Base-by-base conservation (phyloP, 2,888 invertebrate species). In the Trichogramma evanescens region DNA sequence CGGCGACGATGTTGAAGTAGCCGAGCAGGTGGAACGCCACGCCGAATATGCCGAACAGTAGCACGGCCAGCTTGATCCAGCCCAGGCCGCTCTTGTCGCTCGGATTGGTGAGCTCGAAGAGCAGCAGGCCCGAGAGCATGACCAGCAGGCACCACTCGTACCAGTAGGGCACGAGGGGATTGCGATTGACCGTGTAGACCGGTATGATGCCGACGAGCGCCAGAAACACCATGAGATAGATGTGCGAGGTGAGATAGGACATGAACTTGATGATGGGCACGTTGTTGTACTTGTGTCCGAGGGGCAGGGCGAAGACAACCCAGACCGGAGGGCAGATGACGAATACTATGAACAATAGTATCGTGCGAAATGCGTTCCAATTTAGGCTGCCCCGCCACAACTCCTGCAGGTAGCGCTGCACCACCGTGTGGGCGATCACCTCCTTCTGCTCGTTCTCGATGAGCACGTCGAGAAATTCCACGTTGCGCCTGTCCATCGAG, bases 261-360 rank as follows among this genome's bases (percentile, higher is more conserved):
- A 98, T 97, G 81, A 99, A 99, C 81, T 99, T 99, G 74, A 99
- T 96, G 74, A 99, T 97, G 61, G 99, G 99, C 72, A 98, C 94
- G 83, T 96, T 94, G 83, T 95, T 93, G 81, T 92, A 95, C 80
- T 91, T 91, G 82, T 95, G 95, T 49, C 93, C 93, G 74, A 96
- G 81, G 56, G 97, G 97, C 75, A 97, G 86, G 65, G 96, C 95
- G 78, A 97, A 94, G 54, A 91, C 89, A 68, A 97, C 82, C 97
- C 97, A 99, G 43, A 98, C 89, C 5, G 97, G 94, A 46, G 99
- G 99, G 75, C 94, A 94, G 58, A 95, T 81, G 72, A 98, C 87
- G 77, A 98, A 93, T 68, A 91, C 86, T 73, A 96, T 86, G 79
- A 99, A 91, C 74, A 99, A 86, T 66, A 96, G 84, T 78, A 97